Percentiles rank a stretch among this genome's conserved stretches.
Conservation (phyloP, 1,140 invertebrate species). For the Drosophila oshimai region DNA sequence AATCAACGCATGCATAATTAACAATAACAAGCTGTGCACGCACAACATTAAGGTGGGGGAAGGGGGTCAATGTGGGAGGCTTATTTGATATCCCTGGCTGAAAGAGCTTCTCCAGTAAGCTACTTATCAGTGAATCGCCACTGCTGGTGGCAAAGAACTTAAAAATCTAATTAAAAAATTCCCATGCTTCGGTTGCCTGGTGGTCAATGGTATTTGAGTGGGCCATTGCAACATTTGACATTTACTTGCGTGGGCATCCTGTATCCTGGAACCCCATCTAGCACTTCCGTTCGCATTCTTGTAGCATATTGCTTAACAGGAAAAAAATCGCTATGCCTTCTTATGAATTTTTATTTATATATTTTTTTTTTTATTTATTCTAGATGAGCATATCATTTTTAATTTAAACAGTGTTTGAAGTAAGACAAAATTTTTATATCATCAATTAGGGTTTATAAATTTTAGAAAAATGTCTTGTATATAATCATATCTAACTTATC, state of each 20-base stretch:
- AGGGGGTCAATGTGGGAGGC: background rate
- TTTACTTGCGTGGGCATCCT: conserved; percentile 10
- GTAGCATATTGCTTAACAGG: background rate
- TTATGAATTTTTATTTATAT: too few relatives aligned
- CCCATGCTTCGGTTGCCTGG: background rate
- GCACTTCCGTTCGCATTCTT: background rate
- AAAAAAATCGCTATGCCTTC: background rate
- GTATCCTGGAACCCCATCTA: background rate
- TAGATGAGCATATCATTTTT: too few relatives aligned
- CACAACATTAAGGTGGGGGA: background rate
- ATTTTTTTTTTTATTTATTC: too few relatives aligned
- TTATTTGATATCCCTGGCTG: background rate
- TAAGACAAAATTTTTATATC: too few relatives aligned
- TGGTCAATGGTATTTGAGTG: background rate
- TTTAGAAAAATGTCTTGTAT: too few relatives aligned
- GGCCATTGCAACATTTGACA: conserved; percentile 10
- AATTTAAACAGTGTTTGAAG: too few relatives aligned
- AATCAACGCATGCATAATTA: conserved; percentile 61
- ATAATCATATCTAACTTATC: too few relatives aligned
- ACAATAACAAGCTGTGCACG: conserved; percentile 34
- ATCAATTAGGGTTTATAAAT: too few relatives aligned
- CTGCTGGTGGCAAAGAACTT: background rate
- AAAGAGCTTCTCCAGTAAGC: background rate
- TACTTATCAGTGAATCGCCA: conserved; percentile 1
- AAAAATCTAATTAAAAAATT: conserved; percentile 5